Base-by-base conservation (phyloP, 2,888 invertebrate genomes). In the Coelinius sp. region DNA sequence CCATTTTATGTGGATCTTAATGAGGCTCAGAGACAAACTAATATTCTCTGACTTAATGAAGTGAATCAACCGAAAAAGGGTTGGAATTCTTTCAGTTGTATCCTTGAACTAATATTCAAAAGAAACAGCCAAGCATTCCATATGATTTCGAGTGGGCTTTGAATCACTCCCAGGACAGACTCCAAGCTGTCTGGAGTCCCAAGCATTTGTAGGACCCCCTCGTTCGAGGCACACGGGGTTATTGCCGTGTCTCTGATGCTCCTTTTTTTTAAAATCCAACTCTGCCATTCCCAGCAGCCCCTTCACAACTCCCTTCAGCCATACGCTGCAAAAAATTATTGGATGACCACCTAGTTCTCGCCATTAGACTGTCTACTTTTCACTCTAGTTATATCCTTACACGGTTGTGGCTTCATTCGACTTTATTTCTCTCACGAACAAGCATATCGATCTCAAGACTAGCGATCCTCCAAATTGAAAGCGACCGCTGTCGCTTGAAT, bases 121-220 rank as follows among this genome's bases (percentile, higher is more conserved):
- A 56, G 53, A 53, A 31, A 31, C 8, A 56, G 27, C 5, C 14
- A 56, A 8, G 31, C 31, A 56, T 56, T 27, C 56, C 31, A 35
- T 63, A 38, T 63, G 24, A n/a, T 63, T 41, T 63, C 12, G 41
- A 38, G 41, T 24, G 31, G 68, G 68, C 73, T 69, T 73, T 70
- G 73, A 73, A 73, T 69, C 64, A 69, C 68, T 71, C 44, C 14
- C 52, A 74, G 70, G 77, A 74, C 74, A 79, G 83, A 83, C 84
- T 84, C 84, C 84, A 84, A 84, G 85, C 85, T 84, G 85, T 86
- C 85, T 86, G 85, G 85, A n/a, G 63, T 79, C 79, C 80, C 78
- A 41, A 17, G 20, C 25, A 52, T 53, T 38, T 14, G 46, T 63
- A 62, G 46, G 65, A 65, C 66, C 17, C 44, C 14, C 22, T 25